Base-by-base conservation (phyloP, 2,888 invertebrate genomes). In the Zeuzera pyrina region DNA sequence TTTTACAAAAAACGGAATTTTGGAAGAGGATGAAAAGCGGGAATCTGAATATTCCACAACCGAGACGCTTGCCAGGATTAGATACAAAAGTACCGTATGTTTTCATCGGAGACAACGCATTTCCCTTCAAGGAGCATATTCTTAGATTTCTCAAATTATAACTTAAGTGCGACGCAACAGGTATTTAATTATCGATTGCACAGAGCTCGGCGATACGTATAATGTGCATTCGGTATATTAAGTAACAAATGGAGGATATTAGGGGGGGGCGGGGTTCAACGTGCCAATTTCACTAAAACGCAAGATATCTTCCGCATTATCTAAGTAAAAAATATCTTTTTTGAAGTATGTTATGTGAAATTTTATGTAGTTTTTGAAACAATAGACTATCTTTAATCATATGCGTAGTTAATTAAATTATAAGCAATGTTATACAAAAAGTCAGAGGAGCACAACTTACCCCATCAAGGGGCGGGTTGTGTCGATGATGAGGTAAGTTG, bases 1-100 rank as follows among this genome's bases (percentile, higher is more conserved):
- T 27, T 31, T 31, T 31, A 19, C 26, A 26, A 31, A 27, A 31
- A 16, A 26, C 31, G 21, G 19, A 10, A 26, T 26, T 31, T 25
- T 31, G 19, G 26, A 32, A 16, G 7, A 16, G 16, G 16, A 16
- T 16, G 5, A 5, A 32, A 25, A 25, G 31, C 25, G 25, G 25
- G 25, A 16, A 31, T 31, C 31, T 31, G 21, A 25, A 31, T 16
- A 31, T 31, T 25, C 25, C 31, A 31, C 25, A 31, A 24, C 25
- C 25, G 15, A 24, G 25, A 25, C 8, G 25, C 25, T 25, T 31
- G 16, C 31, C 25, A 31, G 25, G 25, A 31, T 22, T 23, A 30
- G 23, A 30, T 23, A 13, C 12, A 23, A 22, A 22, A 30, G 30
- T 31, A 15, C 31, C 30, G 11, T 30, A 30, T 12, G 24, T 30